phyloP scores from a whole-genome alignment of 2,888 invertebrate genomes.

The Drosophila lutescens region DNA sequence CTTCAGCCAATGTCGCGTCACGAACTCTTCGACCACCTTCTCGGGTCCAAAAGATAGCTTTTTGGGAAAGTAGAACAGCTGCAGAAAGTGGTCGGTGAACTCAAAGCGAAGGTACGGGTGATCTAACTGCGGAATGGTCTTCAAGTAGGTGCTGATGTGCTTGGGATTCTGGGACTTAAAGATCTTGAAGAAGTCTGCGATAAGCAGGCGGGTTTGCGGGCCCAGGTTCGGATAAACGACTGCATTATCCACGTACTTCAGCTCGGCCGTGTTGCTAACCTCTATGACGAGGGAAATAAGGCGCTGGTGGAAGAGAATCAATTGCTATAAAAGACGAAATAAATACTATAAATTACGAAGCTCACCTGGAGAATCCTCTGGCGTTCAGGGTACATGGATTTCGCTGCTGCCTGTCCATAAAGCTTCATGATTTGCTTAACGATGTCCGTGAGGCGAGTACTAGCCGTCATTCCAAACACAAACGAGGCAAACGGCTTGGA shows the following conservation, averaged over 20 bases:
- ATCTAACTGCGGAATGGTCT: conserved; percentile 67
- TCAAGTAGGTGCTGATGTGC: conserved; percentile 70
- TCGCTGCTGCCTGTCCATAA: conserved; percentile 72
- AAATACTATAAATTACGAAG: neutral
- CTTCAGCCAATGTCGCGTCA: conserved; percentile 74
- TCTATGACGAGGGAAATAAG: conserved; percentile 78
- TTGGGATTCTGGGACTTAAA: conserved; percentile 70
- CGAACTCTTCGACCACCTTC: conserved; percentile 78
- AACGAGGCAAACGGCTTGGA: conserved; percentile 75
- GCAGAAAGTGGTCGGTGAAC: conserved; percentile 79
- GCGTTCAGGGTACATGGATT: conserved; percentile 59
- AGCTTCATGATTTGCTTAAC: conserved; percentile 74
- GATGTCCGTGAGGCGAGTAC: conserved; percentile 62
- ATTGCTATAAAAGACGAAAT: neutral
- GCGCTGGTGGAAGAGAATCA: conserved; percentile 59
- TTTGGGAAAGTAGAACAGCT: conserved; percentile 69
- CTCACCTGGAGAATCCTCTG: conserved; percentile 76
- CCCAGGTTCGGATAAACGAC: conserved; percentile 78
- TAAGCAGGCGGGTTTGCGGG: conserved; percentile 67
- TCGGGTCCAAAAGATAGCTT: conserved; percentile 66
- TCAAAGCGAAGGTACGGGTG: conserved; percentile 80
- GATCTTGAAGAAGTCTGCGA: conserved; percentile 75
- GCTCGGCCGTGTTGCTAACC: conserved; percentile 79
- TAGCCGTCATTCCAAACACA: conserved; percentile 72
- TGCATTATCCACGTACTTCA: conserved; percentile 65